Evolutionary conservation across 2,797 vertebrate species (phyloP).

Genomic region (Pelodytes ibericus): DNA sequence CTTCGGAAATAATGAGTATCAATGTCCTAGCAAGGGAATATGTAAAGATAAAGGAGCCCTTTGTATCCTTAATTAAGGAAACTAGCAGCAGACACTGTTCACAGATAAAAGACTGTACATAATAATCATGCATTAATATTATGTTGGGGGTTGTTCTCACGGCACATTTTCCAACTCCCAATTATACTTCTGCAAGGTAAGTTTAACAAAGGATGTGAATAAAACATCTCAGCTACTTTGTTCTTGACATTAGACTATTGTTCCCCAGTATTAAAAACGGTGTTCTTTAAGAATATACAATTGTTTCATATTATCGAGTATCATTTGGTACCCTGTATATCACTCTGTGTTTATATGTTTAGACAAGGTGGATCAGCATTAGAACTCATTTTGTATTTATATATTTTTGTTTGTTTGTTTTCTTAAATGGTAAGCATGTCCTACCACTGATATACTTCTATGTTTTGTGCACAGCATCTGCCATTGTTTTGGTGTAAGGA

Average conservation of each 20-base stretch:
- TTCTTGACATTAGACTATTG: not conserved
- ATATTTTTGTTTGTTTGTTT: no score
- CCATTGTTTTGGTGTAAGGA: no score
- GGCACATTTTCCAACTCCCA: conserved; percentile 81
- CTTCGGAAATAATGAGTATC: conserved; percentile 99
- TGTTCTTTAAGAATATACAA: not conserved
- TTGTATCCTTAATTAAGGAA: conserved; percentile 97
- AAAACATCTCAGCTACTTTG: conserved; percentile 21
- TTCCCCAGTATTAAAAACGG: not conserved
- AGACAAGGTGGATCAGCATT: no score
- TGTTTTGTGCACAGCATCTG: no score
- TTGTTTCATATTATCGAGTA: not conserved
- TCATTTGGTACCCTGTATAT: not conserved
- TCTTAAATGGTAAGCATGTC: no score
- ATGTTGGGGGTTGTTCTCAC: conserved; percentile 85
- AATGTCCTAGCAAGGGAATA: conserved; percentile 96
- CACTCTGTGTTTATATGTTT: not conserved
- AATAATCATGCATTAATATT: conserved; percentile 90
- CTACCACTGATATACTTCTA: no score
- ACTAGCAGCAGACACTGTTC: conserved; percentile 83
- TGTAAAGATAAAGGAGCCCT: conserved; percentile 92
- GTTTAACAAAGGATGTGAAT: conserved; percentile 64
- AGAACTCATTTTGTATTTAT: no score
- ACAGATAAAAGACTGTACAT: conserved; percentile 94
- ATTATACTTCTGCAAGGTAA: conserved; percentile 76